Base-by-base conservation (phyloP, 2,888 invertebrate genomes). In the Folsomia manolachei region DNA sequence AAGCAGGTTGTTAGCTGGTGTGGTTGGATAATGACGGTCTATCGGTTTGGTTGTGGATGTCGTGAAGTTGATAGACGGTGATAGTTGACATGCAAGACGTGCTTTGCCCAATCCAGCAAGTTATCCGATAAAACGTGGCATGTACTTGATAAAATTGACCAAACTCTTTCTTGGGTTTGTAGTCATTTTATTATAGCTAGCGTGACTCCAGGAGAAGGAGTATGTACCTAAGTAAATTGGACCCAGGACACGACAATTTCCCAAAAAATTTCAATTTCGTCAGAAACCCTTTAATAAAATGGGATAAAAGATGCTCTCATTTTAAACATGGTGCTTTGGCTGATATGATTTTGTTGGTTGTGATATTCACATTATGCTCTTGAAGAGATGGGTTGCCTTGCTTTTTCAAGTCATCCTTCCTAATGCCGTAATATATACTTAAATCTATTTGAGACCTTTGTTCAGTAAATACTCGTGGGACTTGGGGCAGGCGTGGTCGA, bases 11-110 rank as follows among this genome's bases (percentile, higher is more conserved):
- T n/a, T 26, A 56, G 67, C 67, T 52, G n/a, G n/a, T 67, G 61
- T 61, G 69, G 63, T 63, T 70, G 69, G 69, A 69, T 72, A 72
- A 72, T 72, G 68, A 69, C 63, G 68, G 72, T 63, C 72, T 72
- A 69, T 72, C 69, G 68, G 72, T 69, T n/a, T n/a, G n/a, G n/a
- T n/a, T n/a, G n/a, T n/a, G n/a, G n/a, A n/a, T 71, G 71, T 68
- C 63, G 72, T 72, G 63, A 68, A 71, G 68, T n/a, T 67, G 68
- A 72, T 69, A 72, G 72, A 72, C 67, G 66, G 68, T 64, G 69
- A 71, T 72, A 72, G 72, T 72, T 72, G 72, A 72, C 72, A 72
- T 72, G 72, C 72, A 72, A 72, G 72, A 72, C 72, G 64, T 69
- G 72, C 64, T 72, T 53, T 27, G 14, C 14, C 39, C 39, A 39